These are phyloP conservation scores for Petrocephalus microphthalmus DNA, from an alignment of 2,113 vertebrate species.

Conservation along the genomic window DNA sequence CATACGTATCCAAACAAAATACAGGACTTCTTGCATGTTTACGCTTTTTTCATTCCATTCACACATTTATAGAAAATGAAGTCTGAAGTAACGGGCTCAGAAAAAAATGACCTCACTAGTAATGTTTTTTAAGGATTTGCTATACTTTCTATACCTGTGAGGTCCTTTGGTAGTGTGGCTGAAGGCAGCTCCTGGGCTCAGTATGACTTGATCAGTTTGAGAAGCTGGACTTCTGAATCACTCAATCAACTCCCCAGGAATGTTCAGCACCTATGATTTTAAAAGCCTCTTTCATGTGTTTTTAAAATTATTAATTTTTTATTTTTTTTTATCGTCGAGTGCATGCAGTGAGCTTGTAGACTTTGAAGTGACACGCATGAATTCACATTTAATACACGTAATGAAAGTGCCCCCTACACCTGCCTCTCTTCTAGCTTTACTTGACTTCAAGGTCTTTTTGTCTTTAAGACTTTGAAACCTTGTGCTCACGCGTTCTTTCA, in stretches of 20 bases:
- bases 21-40: too few relatives aligned
- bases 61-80: too few relatives aligned
- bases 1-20: too few relatives aligned
- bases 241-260: neutral
- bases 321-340: neutral
- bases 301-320: neutral
- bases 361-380: neutral
- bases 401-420: neutral
- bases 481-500: neutral
- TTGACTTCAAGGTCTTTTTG: neutral
- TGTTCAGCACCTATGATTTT: neutral
- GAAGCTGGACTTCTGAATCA: neutral
- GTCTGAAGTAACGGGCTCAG: too few relatives aligned
- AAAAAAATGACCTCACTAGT: too few relatives aligned
- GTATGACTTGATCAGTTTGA: neutral
- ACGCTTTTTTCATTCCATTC: too few relatives aligned
- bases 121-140: too few relatives aligned
- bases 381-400: neutral
- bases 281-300: neutral
- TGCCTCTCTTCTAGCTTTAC: neutral
- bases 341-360: neutral
- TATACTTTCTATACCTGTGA: neutral
- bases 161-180: neutral
- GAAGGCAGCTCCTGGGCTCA: neutral
- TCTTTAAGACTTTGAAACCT: constrained; percentile 8